Base-by-base conservation (phyloP, 1,140 invertebrate genomes). In the Drosophila equinoxialis region DNA sequence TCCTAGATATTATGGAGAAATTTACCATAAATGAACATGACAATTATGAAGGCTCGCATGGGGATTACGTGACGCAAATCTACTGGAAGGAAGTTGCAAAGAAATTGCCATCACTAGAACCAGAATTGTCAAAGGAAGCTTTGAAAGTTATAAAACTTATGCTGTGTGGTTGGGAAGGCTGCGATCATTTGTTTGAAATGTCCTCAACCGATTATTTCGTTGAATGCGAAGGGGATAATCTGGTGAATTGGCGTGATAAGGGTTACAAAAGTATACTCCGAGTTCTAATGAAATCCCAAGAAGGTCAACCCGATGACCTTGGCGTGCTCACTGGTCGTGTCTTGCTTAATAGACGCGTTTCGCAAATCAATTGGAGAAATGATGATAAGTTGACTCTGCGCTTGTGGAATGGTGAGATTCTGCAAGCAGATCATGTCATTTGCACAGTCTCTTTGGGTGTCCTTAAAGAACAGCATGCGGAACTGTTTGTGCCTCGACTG, bases 381-480 rank as follows among this genome's bases (percentile, higher is more conserved):
- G 20, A 14, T 2, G 68, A 77, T 5, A 61, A 89, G 26, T 10
- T 91, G 11, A 64, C 74, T 5, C 91, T 95, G 1, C 93, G 91
- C 23, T 95, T 95, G 70, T 92, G 92, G 57, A 95, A 96, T 80
- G 95, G 94, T 1, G 93, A 93, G 30, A 64, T 92, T 4, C 94
- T 94, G 70, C 79, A 86, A 1, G 94, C 95, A 4, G 94, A 95
- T 83, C 94, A 95, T 91, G 94, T 95, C 1, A 95, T 96, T 58
- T 93, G 95, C 4, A 96, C 96, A 2, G 91, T 95, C 0, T 95
- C 95, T 0, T 64, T 96, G 35, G 96, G 95, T 8, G 95, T 96
- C 17, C 89, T 96, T 5, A 96, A 96, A 91, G 93, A 95, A 48
- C 93, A 91, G 72, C 92, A 95, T 73, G 70, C 85, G 17, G 77